phyloP scores from a whole-genome alignment of 2,797 vertebrate species.

The Pelochelys cantorii region DNA sequence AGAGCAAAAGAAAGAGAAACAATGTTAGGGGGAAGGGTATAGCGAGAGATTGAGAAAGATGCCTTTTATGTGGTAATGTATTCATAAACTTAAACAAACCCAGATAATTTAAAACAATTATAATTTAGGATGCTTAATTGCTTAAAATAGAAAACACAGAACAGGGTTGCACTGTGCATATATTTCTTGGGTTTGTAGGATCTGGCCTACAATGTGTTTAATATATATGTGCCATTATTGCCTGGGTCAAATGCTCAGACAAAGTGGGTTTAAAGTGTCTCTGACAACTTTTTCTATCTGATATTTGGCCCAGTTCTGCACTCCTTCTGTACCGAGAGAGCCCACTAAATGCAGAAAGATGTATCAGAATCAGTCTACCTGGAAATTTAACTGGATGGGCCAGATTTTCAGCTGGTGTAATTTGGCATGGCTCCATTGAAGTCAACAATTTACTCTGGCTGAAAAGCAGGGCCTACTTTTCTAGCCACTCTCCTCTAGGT shows the following conservation, averaged over 20 bases:
- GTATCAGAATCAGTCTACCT: neutral
- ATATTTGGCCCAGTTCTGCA: neutral
- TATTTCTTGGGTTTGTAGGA: neutral
- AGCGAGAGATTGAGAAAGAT: neutral
- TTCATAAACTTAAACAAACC: neutral
- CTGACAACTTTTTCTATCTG: rapidly evolving
- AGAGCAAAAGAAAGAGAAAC: neutral
- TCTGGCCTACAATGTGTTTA: neutral
- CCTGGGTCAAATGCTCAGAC: neutral
- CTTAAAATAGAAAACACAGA: neutral
- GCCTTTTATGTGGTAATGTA: rapidly evolving
- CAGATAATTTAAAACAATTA: neutral
- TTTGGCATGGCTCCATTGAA: neutral
- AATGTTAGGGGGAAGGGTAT: neutral
- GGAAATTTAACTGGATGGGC: neutral
- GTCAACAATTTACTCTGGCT: neutral
- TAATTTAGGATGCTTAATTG: rapidly evolving
- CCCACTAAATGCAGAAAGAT: neutral
- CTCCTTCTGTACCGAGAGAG: rapidly evolving
- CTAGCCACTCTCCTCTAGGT: neutral
- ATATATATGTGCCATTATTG: neutral
- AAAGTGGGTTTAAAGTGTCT: neutral
- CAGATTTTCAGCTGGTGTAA: neutral
- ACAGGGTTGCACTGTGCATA: rapidly evolving
- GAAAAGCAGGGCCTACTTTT: neutral